These are phyloP conservation scores for Anthopleura xanthogrammica DNA, from an alignment of 92 coral and sea anemone genomes.

Conservation along the genomic window DNA sequence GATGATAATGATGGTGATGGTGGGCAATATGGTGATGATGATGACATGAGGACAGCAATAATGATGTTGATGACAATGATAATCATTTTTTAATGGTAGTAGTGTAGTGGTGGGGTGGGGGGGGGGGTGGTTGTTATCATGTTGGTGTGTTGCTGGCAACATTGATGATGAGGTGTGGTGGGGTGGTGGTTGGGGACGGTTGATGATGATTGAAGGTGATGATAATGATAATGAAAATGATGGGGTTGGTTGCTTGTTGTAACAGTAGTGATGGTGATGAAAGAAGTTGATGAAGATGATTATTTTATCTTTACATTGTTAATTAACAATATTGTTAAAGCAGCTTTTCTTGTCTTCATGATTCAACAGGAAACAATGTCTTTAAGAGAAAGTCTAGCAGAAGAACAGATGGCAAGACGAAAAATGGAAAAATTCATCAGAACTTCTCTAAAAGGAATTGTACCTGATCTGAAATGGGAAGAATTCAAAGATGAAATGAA, in stretches of 20 bases:
- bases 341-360: background rate
- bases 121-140: too few relatives aligned
- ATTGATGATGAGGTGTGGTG: too few relatives aligned
- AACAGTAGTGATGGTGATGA: background rate
- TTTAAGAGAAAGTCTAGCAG: constrained; percentile 71
- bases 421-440: constrained; percentile 89
- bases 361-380: constrained; percentile 71
- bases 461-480: constrained; percentile 89
- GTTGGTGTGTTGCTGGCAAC: too few relatives aligned
- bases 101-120: too few relatives aligned
- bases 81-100: too few relatives aligned
- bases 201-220: background rate
- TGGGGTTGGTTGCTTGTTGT: background rate
- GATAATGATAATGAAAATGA: background rate
- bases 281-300: background rate
- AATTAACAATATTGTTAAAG: background rate
- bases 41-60: too few relatives aligned
- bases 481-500: constrained; percentile 63
- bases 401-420: constrained; percentile 78
- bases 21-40: too few relatives aligned
- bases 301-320: background rate
- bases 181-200: too few relatives aligned
- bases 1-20: too few relatives aligned
- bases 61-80: background rate
- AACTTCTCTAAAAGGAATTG: constrained; percentile 72